Evolutionary conservation across 2,113 vertebrate species (phyloP), one percentile per base, ranked within the genome.

Genomic region (Xiphias gladius): DNA sequence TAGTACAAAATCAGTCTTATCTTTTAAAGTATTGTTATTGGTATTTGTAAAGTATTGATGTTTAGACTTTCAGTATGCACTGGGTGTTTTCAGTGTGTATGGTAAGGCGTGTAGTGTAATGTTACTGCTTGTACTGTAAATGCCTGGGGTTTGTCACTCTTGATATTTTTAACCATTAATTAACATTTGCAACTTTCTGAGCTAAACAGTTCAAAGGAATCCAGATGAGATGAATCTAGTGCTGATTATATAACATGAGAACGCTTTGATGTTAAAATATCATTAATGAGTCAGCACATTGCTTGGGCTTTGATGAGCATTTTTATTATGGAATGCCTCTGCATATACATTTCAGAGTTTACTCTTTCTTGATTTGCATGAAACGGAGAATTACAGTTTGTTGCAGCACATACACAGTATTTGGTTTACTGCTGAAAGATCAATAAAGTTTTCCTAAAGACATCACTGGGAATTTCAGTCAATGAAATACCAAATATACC

Each of bases 221-320:
- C 19, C 5, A 24, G 28, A 80, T 79, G 13, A 72, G 82, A 59
- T 78, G 7, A 64, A 84, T 64, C 61, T 68, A 69, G 32, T 76
- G 26, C 55, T 61, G 43, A 71, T 66, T 73, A 64, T 84, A 77
- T 85, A 81, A 81, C 55, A 46, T 19, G 12, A 69, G 7, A 61
- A 55, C 19, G 22, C 77, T 87, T 85, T 79, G 80, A 80, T 88
- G 82, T 63, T 76, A 68, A 69, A 85, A 79, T 82, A 65, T 68
- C n/a, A 59, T 52, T 32, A 70, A 26, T 70, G 73, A 87, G n/a
- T 88, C 73, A 78, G 84, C 82, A 84, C 16, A 74, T 83, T 82
- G 68, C 67, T 73, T 24, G 14, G 32, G 72, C 35, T 73, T 69
- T 46, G 16, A 61, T 79, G 22, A 66, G 50, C 57, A 37, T 73